Base-by-base conservation (phyloP, 2,797 vertebrate genomes). In the Cygnus olor region DNA sequence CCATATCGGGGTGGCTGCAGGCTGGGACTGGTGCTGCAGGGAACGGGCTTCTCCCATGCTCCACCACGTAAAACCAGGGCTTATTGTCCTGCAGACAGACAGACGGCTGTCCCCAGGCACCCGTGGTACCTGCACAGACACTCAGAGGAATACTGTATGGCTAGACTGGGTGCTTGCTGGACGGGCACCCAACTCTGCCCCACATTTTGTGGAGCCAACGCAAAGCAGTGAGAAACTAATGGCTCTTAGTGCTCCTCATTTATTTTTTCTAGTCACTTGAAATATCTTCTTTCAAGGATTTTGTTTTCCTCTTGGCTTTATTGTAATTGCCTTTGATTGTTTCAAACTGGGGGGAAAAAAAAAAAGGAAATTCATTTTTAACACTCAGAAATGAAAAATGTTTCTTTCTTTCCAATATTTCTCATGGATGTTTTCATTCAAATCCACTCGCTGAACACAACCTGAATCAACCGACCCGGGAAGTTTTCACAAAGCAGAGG, bases 71-170 rank as follows among this genome's bases (percentile, higher is more conserved):
- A 53, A 81, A 47, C 15, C 13, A 34, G 42, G 20, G 21, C 24
- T 13, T 11, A 51, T 12, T 42, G 8, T 63, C 70, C 72, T 76
- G 80, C 63, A 45, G 88, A 73, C 34, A 89, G 40, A 87, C 74
- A 63, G 40, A 79, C 5, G 6, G 6, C n/a, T 0, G 0, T 19
- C 16, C 16, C 18, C 25, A 15, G 28, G 16, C 25, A 45, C 30
- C 7, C 1, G 0, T 14, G 27, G 42, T 38, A 66, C 27, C 8
- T n/a, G 30, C 56, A 57, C 0, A 2, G 58, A 69, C 65, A 58
- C 6, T 3, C 0, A 51, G 17, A 74, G 44, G 10, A 77, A 88
- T 1, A 1, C 6, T 7, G 2, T 13, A 28, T 1, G 17, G 65
- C 36, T 81, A 66, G 42, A 51, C 6, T 28, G 34, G 22, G 21